phyloP scores from a whole-genome alignment of 2,113 vertebrate genomes.

The Plectropomus leopardus region DNA sequence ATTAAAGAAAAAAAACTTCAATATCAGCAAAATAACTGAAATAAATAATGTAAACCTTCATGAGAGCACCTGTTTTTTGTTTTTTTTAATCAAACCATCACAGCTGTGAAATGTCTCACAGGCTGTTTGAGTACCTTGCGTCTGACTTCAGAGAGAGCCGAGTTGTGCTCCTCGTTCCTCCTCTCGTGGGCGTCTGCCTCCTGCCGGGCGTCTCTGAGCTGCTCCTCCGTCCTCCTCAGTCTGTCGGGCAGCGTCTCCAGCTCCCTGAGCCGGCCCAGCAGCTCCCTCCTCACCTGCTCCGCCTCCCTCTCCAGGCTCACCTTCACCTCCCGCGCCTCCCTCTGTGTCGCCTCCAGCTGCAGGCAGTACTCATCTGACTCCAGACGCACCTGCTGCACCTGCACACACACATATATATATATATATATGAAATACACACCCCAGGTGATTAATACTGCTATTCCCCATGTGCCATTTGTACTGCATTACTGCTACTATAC shows the following conservation, averaged over 20 bases:
- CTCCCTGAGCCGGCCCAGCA: slow-evolving; percentile 87
- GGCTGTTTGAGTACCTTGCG: slow-evolving; percentile 89
- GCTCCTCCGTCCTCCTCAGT: slow-evolving; percentile 86
- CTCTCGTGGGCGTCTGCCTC: slow-evolving; percentile 86
- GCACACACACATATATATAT: too few relatives aligned
- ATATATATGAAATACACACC: too few relatives aligned
- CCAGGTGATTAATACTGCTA: too few relatives aligned
- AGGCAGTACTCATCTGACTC: slow-evolving; percentile 87
- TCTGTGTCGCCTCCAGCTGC: slow-evolving; percentile 85
- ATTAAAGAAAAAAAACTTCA: too few relatives aligned
- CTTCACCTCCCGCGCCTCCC: slow-evolving; percentile 84
- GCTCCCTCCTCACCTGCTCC: slow-evolving; percentile 86
- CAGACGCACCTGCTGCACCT: slow-evolving; percentile 88
- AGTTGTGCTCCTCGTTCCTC: slow-evolving; percentile 87
- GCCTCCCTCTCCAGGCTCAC: slow-evolving; percentile 85
- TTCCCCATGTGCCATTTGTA: too few relatives aligned
- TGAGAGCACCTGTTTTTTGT: too few relatives aligned
- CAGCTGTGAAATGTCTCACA: too few relatives aligned
- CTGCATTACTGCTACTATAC: too few relatives aligned
- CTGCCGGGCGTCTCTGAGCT: slow-evolving; percentile 87
- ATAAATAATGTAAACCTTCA: too few relatives aligned
- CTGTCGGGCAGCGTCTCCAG: slow-evolving; percentile 89
- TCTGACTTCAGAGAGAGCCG: slow-evolving; percentile 88
- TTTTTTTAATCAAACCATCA: too few relatives aligned
- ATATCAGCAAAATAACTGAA: too few relatives aligned